These are phyloP conservation scores for Pycnomerus fuliginosus DNA, from an alignment of 2,888 invertebrate genomes.

Conservation along the genomic window DNA sequence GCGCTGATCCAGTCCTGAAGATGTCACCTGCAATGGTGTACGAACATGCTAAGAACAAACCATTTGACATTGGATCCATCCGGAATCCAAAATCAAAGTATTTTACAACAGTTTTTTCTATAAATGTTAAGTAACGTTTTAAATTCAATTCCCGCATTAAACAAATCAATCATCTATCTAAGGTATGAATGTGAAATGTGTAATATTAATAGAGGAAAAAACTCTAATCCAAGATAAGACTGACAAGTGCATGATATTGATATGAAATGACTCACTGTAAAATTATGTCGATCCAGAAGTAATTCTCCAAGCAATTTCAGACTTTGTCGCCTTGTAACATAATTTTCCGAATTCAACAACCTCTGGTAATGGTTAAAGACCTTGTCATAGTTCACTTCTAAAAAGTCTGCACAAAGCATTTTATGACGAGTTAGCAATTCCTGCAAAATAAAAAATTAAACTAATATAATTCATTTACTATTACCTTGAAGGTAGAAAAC, in stretches of 20 bases:
- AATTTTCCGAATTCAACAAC: slow-evolving; percentile 97
- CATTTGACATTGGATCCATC: too few species aligned
- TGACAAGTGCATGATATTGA: too few species aligned
- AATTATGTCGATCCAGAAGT: slow-evolving; percentile 97
- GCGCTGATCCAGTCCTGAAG: too few species aligned
- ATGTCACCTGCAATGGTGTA: too few species aligned
- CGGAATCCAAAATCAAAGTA: too few species aligned
- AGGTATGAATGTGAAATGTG: too few species aligned
- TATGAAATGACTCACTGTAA: slow-evolving; percentile 68
- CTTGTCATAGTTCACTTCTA: slow-evolving; percentile 98
- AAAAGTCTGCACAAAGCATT: slow-evolving; percentile 95
- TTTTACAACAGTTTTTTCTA: too few species aligned
- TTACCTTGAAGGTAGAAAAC: slow-evolving; percentile 99
- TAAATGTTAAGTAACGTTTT: too few species aligned
- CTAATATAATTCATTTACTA: neutral
- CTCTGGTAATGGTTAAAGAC: slow-evolving; percentile 97
- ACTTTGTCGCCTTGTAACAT: slow-evolving; percentile 98
- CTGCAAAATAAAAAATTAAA: slow-evolving; percentile 56
- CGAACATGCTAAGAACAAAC: too few species aligned
- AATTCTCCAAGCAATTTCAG: slow-evolving; percentile 96
- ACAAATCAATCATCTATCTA: too few species aligned
- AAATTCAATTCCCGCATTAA: too few species aligned
- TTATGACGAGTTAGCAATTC: slow-evolving; percentile 93
- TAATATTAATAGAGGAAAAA: too few species aligned
- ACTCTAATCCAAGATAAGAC: slow-evolving; percentile 9